Evolutionary conservation across 2,888 invertebrate species (phyloP), one percentile per base, ranked within the genome.

Genomic region (Agapostemon virescens): DNA sequence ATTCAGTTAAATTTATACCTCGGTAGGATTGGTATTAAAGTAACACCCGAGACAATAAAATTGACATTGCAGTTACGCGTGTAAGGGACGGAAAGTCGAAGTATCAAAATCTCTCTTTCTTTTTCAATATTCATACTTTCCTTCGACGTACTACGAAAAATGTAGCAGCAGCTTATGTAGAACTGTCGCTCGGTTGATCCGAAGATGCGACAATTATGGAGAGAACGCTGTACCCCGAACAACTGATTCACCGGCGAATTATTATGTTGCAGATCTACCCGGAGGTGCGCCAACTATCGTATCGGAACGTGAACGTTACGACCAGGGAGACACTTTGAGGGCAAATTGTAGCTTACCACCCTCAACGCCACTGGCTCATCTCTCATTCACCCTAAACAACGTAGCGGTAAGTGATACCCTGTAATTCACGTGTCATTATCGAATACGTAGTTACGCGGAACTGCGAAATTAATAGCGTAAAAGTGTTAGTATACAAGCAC

Each of bases 281-380:
- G 94, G 94, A 70, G 93, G 93, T 77, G 94, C 95, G 36, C 97
- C 97, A 30, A 93, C 94, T 82, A 94, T 97, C 87, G 94, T 94
- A 87, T 95, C 96, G n/a, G 96, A 96, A 87, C 95, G 95, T 80
- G 95, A 95, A 74, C 95, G 95, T 70, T 96, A 97, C 92, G 95
- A 96, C 90, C 95, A 96, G 0, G 96, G 96, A 0, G 97, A 97
- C 92, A 93, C 94, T 45, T 93, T 97, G 80, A 93, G 94, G 76
- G 97, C 96, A 69, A 97, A 97, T 93, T 97, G 97, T 93, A 95
- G 96, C n/a, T 95, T 96, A 7, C 94, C 95, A 9, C 95, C 96
- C 7, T 96, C 97, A n/a, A 94, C 95, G 86, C 97, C 97, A 13
- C 94, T 95, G 52, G 95, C 96, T 45, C 95, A 95, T 86, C 94